Conservation (phyloP, 2,113 vertebrate species). For the Gavia stellata region DNA sequence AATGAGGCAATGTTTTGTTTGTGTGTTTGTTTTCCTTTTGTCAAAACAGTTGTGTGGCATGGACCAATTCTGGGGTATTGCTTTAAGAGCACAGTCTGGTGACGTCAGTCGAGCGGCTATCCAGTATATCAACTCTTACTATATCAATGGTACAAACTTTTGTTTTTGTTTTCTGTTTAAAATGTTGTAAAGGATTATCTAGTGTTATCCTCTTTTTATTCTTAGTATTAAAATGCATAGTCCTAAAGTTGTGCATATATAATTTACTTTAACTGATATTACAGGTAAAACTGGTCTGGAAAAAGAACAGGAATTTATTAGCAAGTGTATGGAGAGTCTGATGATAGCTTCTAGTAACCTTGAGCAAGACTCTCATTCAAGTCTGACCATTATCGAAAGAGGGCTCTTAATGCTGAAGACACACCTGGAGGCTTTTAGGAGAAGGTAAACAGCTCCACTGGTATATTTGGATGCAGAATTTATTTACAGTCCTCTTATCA, state of each 20-base stretch:
- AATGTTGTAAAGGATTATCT: background rate
- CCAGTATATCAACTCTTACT: constrained; percentile 99
- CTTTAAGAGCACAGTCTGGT: constrained; percentile 91
- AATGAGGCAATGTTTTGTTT: background rate
- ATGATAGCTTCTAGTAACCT: constrained; percentile 95
- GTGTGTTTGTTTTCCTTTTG: background rate
- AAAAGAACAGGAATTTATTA: constrained; percentile 99
- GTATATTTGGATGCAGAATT: background rate
- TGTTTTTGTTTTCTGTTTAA: background rate
- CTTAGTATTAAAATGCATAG: background rate
- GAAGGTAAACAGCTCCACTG: constrained; percentile 77
- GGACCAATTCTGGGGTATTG: constrained; percentile 99
- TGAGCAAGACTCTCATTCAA: constrained; percentile 91
- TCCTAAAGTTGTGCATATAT: background rate
- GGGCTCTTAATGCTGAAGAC: constrained; percentile 98
- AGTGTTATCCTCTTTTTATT: background rate
- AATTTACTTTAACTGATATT: constrained; percentile 27
- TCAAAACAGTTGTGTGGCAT: constrained; percentile 89
- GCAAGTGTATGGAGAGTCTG: constrained; percentile 99
- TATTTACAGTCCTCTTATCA: background rate
- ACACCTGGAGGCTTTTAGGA: constrained; percentile 95
- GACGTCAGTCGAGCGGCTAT: constrained; percentile 98
- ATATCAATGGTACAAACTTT: constrained; percentile 89
- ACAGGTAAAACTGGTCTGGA: constrained; percentile 95
- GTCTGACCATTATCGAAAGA: constrained; percentile 95